Evolutionary conservation across 2,888 invertebrate species (phyloP).

Genomic region (Nomada ferruginata): DNA sequence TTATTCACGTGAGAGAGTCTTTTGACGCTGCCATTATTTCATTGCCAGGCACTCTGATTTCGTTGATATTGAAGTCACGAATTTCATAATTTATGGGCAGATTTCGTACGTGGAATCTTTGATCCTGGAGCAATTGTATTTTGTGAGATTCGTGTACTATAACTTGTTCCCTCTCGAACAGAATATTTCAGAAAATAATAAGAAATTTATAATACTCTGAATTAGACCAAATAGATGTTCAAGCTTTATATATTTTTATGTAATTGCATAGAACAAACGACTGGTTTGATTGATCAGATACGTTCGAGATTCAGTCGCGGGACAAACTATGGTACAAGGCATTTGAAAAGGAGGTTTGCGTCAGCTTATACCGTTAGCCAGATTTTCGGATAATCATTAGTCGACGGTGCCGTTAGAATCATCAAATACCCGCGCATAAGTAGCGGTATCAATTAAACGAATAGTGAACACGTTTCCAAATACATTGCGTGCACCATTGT

Average conservation of each 20-base stretch:
- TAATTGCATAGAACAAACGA: background rate
- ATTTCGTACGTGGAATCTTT: no score
- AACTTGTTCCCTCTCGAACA: no score
- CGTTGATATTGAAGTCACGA: no score
- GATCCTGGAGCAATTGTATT: no score
- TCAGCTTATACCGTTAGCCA: constrained; percentile 68
- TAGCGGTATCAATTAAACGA: constrained; percentile 53
- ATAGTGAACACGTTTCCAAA: background rate
- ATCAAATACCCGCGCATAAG: constrained; percentile 44
- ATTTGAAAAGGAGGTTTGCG: constrained; percentile 42
- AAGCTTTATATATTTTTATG: background rate
- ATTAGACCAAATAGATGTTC: no score
- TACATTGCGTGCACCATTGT: constrained; percentile 13
- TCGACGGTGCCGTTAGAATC: constrained; percentile 64
- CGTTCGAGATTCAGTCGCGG: constrained; percentile 12
- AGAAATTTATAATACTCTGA: no score
- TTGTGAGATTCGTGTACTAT: no score
- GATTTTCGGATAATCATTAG: constrained; percentile 67
- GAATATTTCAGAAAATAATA: no score
- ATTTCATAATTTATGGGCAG: no score
- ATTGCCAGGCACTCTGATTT: no score
- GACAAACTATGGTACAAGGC: background rate
- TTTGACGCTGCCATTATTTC: no score
- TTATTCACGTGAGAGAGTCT: no score
- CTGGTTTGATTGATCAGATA: constrained; percentile 1